Conservation (phyloP, 2,113 vertebrate genomes). For the Callithrix jacchus region DNA sequence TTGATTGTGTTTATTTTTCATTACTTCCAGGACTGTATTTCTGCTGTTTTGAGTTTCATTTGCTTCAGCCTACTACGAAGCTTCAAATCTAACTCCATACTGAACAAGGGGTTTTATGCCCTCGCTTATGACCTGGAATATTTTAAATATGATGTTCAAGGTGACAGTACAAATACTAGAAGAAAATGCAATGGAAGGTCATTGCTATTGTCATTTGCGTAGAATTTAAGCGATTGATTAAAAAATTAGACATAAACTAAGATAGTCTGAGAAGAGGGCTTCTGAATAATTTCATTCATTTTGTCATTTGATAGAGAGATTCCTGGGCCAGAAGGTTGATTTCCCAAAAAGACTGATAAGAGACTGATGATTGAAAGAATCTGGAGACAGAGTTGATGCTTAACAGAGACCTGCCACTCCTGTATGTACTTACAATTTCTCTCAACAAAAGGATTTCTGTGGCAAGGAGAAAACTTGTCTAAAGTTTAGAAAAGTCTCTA, state of each 20-base stretch:
- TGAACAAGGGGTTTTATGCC: background rate
- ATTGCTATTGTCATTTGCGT: background rate
- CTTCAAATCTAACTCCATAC: background rate
- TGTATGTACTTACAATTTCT: conserved; percentile 75
- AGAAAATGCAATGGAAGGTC: background rate
- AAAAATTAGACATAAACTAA: conserved; percentile 55
- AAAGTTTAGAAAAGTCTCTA: conserved; percentile 81
- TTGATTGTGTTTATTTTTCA: conserved; percentile 29
- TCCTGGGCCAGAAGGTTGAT: conserved; percentile 64
- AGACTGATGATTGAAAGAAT: conserved; percentile 76
- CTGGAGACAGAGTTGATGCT: conserved; percentile 70
- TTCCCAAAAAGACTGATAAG: conserved; percentile 79
- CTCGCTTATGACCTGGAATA: background rate
- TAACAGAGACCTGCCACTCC: conserved; percentile 75
- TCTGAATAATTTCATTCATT: conserved; percentile 64
- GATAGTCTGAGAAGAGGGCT: conserved; percentile 58
- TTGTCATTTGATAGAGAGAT: conserved; percentile 76
- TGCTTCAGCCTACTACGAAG: conserved; percentile 27
- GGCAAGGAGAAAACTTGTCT: conserved; percentile 80
- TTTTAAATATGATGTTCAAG: background rate
- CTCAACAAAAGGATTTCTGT: conserved; percentile 81
- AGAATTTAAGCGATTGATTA: conserved; percentile 60
- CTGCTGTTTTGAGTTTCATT: background rate
- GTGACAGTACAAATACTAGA: background rate
- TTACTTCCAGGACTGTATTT: conserved; percentile 26